Conservation (phyloP, 2,888 invertebrate species). For the Carabus problematicus region DNA sequence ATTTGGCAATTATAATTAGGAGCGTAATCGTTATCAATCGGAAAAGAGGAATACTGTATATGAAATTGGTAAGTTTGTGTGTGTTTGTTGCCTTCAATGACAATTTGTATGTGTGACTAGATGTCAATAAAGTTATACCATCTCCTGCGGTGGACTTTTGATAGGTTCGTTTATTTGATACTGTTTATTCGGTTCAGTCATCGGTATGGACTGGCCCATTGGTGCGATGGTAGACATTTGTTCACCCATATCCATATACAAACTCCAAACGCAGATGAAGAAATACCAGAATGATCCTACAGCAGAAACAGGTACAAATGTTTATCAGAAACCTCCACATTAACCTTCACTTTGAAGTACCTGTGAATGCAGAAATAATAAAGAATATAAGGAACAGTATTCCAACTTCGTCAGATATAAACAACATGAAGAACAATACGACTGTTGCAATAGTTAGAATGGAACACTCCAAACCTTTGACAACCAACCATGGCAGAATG, state of each 20-base stretch:
- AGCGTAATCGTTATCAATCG: neutral
- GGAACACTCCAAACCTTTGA: conserved; percentile 26
- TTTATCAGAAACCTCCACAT: too few species aligned
- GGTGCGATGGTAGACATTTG: conserved; percentile 22
- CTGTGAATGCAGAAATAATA: conserved; percentile 20
- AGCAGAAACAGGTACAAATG: neutral
- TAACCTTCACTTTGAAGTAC: too few species aligned
- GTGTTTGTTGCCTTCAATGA: neutral
- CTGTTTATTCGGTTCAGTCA: conserved; percentile 23
- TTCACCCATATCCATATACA: conserved; percentile 37
- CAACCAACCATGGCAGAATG: conserved; percentile 32
- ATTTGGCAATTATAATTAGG: neutral
- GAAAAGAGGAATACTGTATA: neutral
- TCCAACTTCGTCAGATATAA: conserved; percentile 21
- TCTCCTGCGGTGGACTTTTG: conserved; percentile 29
- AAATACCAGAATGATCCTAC: conserved; percentile 28
- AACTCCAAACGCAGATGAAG: conserved; percentile 31
- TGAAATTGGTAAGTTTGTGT: neutral
- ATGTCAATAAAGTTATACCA: conserved; percentile 22
- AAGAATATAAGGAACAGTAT: conserved; percentile 18
- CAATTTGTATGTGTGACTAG: neutral
- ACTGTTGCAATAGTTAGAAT: conserved; percentile 26
- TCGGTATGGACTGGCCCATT: neutral
- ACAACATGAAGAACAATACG: conserved; percentile 28
- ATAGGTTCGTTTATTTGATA: conserved; percentile 21